A percentile compares a stretch with the other conserved stretches of the same genome.
Conservation (phyloP, 2,888 invertebrate genomes). For the Phaedon cochleariae region DNA sequence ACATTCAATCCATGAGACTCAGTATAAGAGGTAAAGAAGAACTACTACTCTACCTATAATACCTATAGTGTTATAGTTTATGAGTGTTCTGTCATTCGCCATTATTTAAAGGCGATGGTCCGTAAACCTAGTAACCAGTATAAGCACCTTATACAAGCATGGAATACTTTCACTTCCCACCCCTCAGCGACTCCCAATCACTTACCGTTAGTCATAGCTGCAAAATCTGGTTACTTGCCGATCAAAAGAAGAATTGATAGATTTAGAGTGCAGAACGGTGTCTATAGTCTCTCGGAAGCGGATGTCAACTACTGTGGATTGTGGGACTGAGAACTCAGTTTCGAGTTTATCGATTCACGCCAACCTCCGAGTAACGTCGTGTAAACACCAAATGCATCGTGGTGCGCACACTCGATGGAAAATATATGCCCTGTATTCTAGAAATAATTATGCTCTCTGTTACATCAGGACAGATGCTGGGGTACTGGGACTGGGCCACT, state of each 20-base stretch:
- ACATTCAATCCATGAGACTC: no score
- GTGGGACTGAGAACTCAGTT: background rate
- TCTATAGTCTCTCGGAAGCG: slow-evolving; percentile 24
- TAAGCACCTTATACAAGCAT: no score
- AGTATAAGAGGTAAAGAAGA: no score
- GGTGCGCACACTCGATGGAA: background rate
- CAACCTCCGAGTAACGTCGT: background rate
- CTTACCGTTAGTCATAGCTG: slow-evolving; percentile 34
- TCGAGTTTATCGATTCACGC: slow-evolving; percentile 18
- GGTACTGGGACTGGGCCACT: background rate
- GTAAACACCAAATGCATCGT: background rate
- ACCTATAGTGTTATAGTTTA: no score
- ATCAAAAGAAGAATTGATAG: no score
- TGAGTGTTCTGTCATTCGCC: no score
- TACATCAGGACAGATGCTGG: background rate
- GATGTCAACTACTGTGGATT: slow-evolving; percentile 23
- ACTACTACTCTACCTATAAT: no score
- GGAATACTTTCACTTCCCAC: background rate
- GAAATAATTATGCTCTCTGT: no score
- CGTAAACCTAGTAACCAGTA: no score
- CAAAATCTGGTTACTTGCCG: slow-evolving; percentile 6
- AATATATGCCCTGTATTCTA: background rate
- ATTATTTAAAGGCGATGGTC: no score
- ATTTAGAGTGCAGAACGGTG: no score
- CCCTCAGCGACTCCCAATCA: background rate